Conservation (phyloP, 2,888 invertebrate genomes). For the Parthenolecanium corni region DNA sequence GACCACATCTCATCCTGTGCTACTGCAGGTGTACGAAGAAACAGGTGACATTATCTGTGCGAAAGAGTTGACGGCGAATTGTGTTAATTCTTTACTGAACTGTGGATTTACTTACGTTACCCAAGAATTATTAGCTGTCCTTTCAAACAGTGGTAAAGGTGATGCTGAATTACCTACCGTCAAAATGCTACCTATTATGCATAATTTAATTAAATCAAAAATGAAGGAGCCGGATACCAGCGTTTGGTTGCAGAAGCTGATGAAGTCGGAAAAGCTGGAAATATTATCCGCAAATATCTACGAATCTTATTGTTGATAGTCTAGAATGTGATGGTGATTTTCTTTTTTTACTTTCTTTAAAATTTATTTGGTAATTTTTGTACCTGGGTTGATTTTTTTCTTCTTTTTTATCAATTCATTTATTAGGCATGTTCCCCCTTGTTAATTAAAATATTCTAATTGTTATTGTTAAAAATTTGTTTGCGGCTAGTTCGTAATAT, state of each 20-base stretch:
- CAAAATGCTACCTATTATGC: constrained; percentile 17
- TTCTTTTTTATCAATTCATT: too few species aligned
- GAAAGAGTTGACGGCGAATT: constrained; percentile 10
- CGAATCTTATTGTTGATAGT: constrained; percentile 22
- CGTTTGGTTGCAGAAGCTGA: constrained; percentile 10
- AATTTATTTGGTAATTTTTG: neutral
- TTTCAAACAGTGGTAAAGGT: neutral
- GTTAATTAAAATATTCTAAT: too few species aligned
- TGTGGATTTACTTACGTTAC: constrained; percentile 9
- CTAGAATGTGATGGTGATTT: neutral
- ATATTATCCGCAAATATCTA: constrained; percentile 16
- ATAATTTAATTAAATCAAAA: constrained; percentile 13
- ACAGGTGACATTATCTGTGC: constrained; percentile 6
- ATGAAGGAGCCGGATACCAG: neutral
- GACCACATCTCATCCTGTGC: neutral
- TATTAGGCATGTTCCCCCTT: too few species aligned
- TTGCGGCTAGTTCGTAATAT: too few species aligned
- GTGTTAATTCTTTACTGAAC: constrained; percentile 11
- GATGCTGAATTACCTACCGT: constrained; percentile 12
- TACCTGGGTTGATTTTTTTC: neutral
- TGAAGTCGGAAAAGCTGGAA: constrained; percentile 10
- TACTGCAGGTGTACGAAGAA: constrained; percentile 16
- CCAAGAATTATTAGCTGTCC: constrained; percentile 1
- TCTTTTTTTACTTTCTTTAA: neutral
- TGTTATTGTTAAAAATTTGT: too few species aligned